Conservation (phyloP, 2,797 vertebrate genomes). For the Phataginus tetradactyla region DNA sequence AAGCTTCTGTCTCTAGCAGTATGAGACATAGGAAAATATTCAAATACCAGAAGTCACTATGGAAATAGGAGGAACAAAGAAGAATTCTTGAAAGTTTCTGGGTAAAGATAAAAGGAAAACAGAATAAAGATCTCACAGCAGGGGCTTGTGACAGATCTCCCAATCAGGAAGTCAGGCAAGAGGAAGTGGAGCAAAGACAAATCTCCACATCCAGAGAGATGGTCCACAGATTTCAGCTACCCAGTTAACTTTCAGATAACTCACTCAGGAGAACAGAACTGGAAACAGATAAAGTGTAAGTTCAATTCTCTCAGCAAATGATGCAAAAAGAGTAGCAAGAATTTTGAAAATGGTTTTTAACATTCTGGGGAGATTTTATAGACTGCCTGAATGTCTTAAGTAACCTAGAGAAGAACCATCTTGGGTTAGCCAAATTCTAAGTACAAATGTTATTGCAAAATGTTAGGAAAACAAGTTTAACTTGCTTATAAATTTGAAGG, state of each 20-base stretch:
- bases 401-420: slow-evolving; percentile 33
- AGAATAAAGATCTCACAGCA: slow-evolving; percentile 76
- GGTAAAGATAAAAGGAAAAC: slow-evolving; percentile 77
- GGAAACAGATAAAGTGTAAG: slow-evolving; percentile 62
- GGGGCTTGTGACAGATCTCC: slow-evolving; percentile 73
- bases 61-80: slow-evolving; percentile 77
- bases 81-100: slow-evolving; percentile 75
- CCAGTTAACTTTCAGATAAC: slow-evolving; percentile 72
- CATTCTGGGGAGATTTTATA: slow-evolving; percentile 51
- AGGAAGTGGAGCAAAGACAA: slow-evolving; percentile 67
- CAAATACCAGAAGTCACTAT: slow-evolving; percentile 74
- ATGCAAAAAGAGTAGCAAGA: slow-evolving; percentile 62
- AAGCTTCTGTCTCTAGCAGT: slow-evolving; percentile 61
- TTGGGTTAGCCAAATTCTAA: slow-evolving; percentile 48
- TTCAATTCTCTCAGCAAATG: slow-evolving; percentile 73
- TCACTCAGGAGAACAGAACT: slow-evolving; percentile 68
- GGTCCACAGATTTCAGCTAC: slow-evolving; percentile 66
- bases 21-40: slow-evolving; percentile 63
- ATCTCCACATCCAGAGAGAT: slow-evolving; percentile 62
- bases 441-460: slow-evolving; percentile 23
- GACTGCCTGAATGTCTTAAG: slow-evolving; percentile 49
- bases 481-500: neutral
- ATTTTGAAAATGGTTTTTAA: slow-evolving; percentile 61
- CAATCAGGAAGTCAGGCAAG: slow-evolving; percentile 74
- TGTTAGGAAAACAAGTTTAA: slow-evolving; percentile 44